Percentiles rank a stretch among this genome's conserved stretches.
These are phyloP conservation scores for Heterodera schachtii DNA, from an alignment of 1,140 invertebrate species.

Conservation along the genomic window DNA sequence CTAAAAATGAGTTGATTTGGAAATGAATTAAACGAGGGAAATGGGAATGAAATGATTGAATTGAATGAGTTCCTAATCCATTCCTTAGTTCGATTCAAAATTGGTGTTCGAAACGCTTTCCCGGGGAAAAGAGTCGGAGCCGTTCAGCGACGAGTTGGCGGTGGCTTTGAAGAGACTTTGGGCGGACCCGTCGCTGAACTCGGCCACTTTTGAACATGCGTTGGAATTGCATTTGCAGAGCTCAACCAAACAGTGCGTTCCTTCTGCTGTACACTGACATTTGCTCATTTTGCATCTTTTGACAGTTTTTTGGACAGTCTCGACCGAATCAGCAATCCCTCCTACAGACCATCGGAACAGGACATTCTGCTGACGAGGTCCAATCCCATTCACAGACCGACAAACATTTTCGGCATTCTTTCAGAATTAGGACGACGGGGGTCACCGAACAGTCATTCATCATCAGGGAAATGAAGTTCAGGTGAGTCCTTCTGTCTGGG, in stretches of 20 bases:
- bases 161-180: conserved; percentile 96
- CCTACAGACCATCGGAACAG: conserved; percentile 97
- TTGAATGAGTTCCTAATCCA: not conserved
- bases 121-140: conserved; percentile 98
- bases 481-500: conserved; percentile 72
- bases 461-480: conserved; percentile 99
- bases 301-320: conserved; percentile 72
- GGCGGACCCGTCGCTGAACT: conserved; percentile 90
- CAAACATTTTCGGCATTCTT: not conserved
- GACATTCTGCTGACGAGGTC: conserved; percentile 86
- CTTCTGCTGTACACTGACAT: not conserved
- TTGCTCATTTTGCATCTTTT: conserved; percentile 39
- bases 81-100: conserved; percentile 86
- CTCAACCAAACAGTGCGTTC: conserved; percentile 97
- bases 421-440: conserved; percentile 97
- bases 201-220: conserved; percentile 92
- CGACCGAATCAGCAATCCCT: conserved; percentile 90
- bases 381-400: conserved; percentile 45
- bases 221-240: conserved; percentile 99
- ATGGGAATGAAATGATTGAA: no score
- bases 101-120: conserved; percentile 99
- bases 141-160: conserved; percentile 86
- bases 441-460: conserved; percentile 99
- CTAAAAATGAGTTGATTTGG: no score
- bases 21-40: no score